These are phyloP conservation scores for Lacerta viridis DNA, from an alignment of 2,797 vertebrate genomes.

Conservation along the genomic window DNA sequence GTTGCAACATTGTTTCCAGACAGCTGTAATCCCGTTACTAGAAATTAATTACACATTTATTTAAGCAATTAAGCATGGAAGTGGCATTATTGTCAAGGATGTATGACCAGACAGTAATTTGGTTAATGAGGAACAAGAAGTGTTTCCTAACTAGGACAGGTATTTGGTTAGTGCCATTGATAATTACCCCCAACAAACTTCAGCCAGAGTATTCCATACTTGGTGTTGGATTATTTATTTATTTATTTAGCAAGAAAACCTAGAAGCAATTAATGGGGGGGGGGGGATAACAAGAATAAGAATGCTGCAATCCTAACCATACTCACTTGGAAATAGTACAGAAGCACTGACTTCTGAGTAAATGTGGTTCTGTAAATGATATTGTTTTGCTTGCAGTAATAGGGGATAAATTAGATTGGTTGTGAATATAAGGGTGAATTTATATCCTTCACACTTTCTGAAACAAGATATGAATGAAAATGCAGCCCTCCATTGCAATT, in stretches of 20 bases:
- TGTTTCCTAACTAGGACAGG: slow-evolving; percentile 63
- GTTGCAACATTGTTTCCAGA: slow-evolving; percentile 56
- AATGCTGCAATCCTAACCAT: not conserved
- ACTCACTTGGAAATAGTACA: not conserved
- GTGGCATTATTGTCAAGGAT: slow-evolving; percentile 68
- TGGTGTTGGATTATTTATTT: not conserved
- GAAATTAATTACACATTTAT: slow-evolving; percentile 73
- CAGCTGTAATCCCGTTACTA: slow-evolving; percentile 59
- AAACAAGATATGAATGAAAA: too few relatives aligned
- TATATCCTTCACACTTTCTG: too few relatives aligned
- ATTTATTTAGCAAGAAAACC: not conserved
- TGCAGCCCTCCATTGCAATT: too few relatives aligned
- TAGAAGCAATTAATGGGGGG: not conserved
- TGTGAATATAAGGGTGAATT: too few relatives aligned
- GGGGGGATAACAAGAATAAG: not conserved
- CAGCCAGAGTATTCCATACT: slow-evolving; percentile 22
- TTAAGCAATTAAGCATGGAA: slow-evolving; percentile 78
- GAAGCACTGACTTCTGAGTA: not conserved
- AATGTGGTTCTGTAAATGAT: not conserved
- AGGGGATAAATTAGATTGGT: too few relatives aligned
- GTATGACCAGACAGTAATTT: slow-evolving; percentile 73
- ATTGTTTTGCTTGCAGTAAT: not conserved
- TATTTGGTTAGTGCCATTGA: slow-evolving; percentile 60
- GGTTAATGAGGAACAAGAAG: slow-evolving; percentile 75
- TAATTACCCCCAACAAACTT: slow-evolving; percentile 67